These are phyloP conservation scores for Tragelaphus oryx DNA, from an alignment of 2,797 vertebrate species.

Conservation along the genomic window DNA sequence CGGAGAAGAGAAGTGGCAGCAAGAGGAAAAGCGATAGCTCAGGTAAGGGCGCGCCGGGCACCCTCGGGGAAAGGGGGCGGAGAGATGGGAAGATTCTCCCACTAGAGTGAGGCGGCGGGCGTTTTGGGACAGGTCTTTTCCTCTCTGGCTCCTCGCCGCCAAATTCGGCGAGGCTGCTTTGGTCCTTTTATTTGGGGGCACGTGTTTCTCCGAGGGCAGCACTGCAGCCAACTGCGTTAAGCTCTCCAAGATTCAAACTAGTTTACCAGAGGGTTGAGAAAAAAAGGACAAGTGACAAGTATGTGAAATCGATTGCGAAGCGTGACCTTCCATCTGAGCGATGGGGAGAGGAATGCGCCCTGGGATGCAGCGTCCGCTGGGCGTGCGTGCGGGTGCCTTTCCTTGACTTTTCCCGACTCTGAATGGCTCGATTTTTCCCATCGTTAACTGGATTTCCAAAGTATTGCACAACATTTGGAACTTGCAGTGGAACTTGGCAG, in stretches of 20 bases:
- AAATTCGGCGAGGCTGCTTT: neutral
- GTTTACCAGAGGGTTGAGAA: conserved; percentile 53
- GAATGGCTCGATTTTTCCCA: conserved; percentile 53
- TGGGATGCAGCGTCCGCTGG: neutral
- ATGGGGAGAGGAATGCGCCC: neutral
- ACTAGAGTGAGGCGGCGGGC: rapidly evolving
- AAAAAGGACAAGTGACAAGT: conserved; percentile 50
- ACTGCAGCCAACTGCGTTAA: neutral
- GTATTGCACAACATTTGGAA: conserved; percentile 67
- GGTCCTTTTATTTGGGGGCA: neutral
- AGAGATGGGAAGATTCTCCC: neutral
- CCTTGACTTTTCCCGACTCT: neutral
- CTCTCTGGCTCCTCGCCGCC: neutral
- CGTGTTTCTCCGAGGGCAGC: conserved; percentile 35
- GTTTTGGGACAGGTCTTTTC: neutral
- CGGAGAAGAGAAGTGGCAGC: conserved; percentile 89
- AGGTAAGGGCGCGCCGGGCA: conserved; percentile 84
- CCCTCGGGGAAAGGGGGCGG: neutral
- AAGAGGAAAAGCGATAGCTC: conserved; percentile 98
- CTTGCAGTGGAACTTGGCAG: conserved; percentile 63
- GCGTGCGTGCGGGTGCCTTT: conserved; percentile 11
- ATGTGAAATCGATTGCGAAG: conserved; percentile 61
- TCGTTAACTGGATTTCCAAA: conserved; percentile 59
- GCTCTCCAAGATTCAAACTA: conserved; percentile 27
- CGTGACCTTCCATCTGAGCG: neutral